Conservation (phyloP, 2,888 invertebrate species). For the Nudaria mundana region DNA sequence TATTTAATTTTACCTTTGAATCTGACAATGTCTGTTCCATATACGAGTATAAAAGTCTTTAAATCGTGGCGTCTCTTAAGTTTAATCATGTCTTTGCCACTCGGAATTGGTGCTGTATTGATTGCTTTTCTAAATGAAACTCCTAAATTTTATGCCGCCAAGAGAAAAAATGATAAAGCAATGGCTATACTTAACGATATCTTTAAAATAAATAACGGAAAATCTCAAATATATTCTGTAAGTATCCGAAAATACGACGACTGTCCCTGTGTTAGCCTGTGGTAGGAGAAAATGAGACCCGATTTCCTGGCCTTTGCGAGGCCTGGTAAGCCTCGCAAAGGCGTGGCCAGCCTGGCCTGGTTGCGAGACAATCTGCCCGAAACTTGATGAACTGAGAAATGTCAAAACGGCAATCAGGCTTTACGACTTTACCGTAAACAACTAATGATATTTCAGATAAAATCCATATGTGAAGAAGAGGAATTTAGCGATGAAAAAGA, state of each 20-base stretch:
- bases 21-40: constrained; percentile 41
- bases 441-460: constrained; percentile 34
- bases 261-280: too few species aligned
- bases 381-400: not conserved
- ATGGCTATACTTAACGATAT: constrained; percentile 41
- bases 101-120: constrained; percentile 69
- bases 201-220: constrained; percentile 23
- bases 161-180: constrained; percentile 77
- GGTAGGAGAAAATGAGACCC: too few species aligned
- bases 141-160: constrained; percentile 84
- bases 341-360: too few species aligned
- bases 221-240: not conserved
- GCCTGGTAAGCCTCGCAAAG: too few species aligned
- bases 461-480: constrained; percentile 8
- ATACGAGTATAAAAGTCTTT: constrained; percentile 67
- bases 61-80: constrained; percentile 86
- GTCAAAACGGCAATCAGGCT: not conserved
- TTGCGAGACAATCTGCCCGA: too few species aligned
- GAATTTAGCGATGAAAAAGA: constrained; percentile 3
- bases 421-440: not conserved
- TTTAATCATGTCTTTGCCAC: constrained; percentile 40
- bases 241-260: not conserved
- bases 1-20: constrained; percentile 24
- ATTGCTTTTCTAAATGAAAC: constrained; percentile 83
- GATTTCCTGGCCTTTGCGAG: too few species aligned